These are phyloP conservation scores for Myotis findleyi DNA, from an alignment of 2,797 vertebrate species.

Conservation along the genomic window DNA sequence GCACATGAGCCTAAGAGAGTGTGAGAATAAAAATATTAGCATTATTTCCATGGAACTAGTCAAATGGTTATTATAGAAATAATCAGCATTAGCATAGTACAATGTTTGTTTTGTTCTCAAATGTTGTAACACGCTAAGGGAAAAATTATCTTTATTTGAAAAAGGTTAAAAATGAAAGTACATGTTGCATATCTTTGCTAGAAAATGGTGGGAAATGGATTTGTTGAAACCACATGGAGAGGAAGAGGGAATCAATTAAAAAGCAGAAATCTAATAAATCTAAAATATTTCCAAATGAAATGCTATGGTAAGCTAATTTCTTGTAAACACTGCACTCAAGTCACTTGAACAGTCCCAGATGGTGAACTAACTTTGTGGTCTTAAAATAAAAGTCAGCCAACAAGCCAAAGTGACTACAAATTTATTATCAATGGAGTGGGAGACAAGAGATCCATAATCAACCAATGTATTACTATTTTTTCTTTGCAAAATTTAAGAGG, in stretches of 20 bases:
- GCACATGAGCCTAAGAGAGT: constrained; percentile 61
- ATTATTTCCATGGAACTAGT: constrained; percentile 66
- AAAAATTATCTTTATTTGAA: constrained; percentile 70
- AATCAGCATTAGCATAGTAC: constrained; percentile 56
- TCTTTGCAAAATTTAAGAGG: constrained; percentile 66
- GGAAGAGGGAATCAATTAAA: constrained; percentile 87
- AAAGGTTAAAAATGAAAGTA: constrained; percentile 72
- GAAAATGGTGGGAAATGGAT: constrained; percentile 74
- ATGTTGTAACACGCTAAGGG: constrained; percentile 65
- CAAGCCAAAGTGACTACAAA: constrained; percentile 72
- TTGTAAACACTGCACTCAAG: constrained; percentile 85
- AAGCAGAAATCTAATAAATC: constrained; percentile 89
- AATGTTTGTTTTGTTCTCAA: constrained; percentile 72
- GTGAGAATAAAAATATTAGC: constrained; percentile 80
- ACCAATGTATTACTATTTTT: constrained; percentile 29
- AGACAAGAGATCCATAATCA: constrained; percentile 66
- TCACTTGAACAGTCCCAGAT: constrained; percentile 85
- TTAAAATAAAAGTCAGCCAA: constrained; percentile 77
- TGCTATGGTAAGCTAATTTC: constrained; percentile 88
- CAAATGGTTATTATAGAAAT: constrained; percentile 52
- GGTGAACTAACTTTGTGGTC: constrained; percentile 82
- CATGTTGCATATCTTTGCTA: constrained; percentile 71
- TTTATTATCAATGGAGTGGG: constrained; percentile 57
- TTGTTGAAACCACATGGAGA: constrained; percentile 87
- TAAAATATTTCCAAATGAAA: constrained; percentile 89